Conservation (phyloP, 2,113 vertebrate genomes). For the Neodon shergylaensis region DNA sequence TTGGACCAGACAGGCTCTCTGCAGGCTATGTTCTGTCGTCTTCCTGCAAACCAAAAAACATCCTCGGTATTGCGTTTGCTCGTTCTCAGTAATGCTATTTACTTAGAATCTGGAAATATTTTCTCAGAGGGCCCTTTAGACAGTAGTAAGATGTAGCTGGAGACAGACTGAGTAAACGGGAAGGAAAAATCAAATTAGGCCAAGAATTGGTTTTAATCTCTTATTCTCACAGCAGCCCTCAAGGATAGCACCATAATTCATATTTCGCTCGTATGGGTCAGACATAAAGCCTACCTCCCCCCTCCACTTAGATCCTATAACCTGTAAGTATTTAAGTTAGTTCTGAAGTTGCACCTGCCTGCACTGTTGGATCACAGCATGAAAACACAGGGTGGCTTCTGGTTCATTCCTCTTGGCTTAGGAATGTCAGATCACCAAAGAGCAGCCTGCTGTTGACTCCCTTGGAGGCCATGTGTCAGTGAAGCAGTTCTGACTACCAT, state of each 20-base stretch:
- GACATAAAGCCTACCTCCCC: not conserved
- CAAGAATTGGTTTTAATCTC: conserved; percentile 53
- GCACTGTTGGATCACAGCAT: not conserved
- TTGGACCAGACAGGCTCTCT: not conserved
- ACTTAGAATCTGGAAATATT: conserved; percentile 63
- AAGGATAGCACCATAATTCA: conserved; percentile 49
- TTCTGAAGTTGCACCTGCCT: conserved; percentile 50
- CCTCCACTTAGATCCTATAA: conserved; percentile 12
- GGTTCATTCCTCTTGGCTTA: not conserved
- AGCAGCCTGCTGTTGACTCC: not conserved
- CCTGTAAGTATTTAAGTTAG: conserved; percentile 24
- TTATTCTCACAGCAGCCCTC: conserved; percentile 45
- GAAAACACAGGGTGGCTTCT: not conserved
- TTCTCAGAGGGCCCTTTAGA: conserved; percentile 46
- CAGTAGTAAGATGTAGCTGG: conserved; percentile 64
- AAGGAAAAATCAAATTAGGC: conserved; percentile 63
- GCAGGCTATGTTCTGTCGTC: not conserved
- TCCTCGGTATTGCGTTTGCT: conserved; percentile 33
- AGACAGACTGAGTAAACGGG: conserved; percentile 54
- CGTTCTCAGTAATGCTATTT: conserved; percentile 46
- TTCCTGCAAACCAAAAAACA: conserved; percentile 14
- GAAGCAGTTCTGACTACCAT: conserved; percentile 11
- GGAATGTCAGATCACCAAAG: conserved; percentile 9
- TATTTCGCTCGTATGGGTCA: not conserved
- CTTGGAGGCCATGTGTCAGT: not conserved